Percentiles rank a stretch among this genome's conserved stretches.
Evolutionary conservation across 35 echinoderm and acorn worm species (phyloP).

Genomic region (Apostichopus californicus): DNA sequence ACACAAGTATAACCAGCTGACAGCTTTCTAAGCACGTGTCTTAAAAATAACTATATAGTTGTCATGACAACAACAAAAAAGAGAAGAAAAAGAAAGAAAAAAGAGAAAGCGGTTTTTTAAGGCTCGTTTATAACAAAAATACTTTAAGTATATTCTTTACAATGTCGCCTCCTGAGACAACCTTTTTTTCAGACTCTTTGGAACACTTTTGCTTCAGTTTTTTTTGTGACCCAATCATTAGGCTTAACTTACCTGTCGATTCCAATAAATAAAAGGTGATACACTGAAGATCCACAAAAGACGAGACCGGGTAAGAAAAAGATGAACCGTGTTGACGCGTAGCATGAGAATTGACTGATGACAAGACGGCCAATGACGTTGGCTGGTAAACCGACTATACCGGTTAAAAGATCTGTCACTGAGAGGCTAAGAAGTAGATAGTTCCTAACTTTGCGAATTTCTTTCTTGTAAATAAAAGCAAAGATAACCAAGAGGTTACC

Average conservation of each 20-base stretch:
- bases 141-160: too few species aligned
- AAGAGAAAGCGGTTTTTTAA: too few species aligned
- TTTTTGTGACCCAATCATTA: too few species aligned
- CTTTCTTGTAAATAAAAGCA: constrained; percentile 5
- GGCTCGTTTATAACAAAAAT: too few species aligned
- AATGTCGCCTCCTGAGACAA: too few species aligned
- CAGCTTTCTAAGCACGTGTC: too few species aligned
- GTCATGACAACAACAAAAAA: too few species aligned
- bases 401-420: constrained; percentile 22
- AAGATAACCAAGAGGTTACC: constrained; percentile 31
- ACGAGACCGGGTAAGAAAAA: constrained; percentile 16
- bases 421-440: constrained; percentile 24
- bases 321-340: not conserved
- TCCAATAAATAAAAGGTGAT: constrained; percentile 16
- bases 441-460: constrained; percentile 6
- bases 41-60: too few species aligned
- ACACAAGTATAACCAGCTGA: too few species aligned
- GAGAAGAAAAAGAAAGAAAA: too few species aligned
- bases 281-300: not conserved
- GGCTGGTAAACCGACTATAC: constrained; percentile 5
- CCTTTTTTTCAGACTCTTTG: too few species aligned
- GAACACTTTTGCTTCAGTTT: too few species aligned
- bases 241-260: constrained; percentile 13
- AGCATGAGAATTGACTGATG: constrained; percentile 20
- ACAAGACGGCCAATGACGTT: not conserved